Evolutionary conservation across 2,113 vertebrate genomes (phyloP).

Genomic region (Pseudopodoces humilis): DNA sequence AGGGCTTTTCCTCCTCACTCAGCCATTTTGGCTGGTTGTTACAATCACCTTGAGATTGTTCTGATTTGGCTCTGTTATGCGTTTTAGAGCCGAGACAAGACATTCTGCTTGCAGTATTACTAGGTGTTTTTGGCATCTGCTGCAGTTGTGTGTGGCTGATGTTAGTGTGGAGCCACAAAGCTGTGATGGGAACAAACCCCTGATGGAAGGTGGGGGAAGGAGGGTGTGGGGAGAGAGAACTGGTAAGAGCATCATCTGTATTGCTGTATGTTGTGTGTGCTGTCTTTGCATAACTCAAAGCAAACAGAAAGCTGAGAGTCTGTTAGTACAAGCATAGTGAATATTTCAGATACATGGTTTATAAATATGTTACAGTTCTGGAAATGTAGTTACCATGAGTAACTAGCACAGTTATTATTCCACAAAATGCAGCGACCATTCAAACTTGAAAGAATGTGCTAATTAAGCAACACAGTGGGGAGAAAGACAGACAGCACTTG

Average conservation of each 20-base stretch:
- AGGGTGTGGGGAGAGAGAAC: neutral
- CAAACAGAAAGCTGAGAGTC: neutral
- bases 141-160: neutral
- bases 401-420: neutral
- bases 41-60: neutral
- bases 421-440: neutral
- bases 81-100: neutral
- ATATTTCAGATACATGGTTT: neutral
- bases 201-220: fast-evolving
- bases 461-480: neutral
- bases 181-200: neutral
- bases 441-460: neutral
- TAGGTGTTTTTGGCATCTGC: neutral
- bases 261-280: neutral
- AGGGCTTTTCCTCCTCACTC: neutral
- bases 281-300: neutral
- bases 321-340: neutral
- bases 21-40: neutral
- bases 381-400: neutral
- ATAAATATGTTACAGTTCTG: neutral
- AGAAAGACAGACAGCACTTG: neutral
- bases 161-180: fast-evolving
- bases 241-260: neutral
- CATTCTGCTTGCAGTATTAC: neutral
- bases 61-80: neutral